phyloP scores from a whole-genome alignment of 2,888 invertebrate species.

The Dioctria rufipes region DNA sequence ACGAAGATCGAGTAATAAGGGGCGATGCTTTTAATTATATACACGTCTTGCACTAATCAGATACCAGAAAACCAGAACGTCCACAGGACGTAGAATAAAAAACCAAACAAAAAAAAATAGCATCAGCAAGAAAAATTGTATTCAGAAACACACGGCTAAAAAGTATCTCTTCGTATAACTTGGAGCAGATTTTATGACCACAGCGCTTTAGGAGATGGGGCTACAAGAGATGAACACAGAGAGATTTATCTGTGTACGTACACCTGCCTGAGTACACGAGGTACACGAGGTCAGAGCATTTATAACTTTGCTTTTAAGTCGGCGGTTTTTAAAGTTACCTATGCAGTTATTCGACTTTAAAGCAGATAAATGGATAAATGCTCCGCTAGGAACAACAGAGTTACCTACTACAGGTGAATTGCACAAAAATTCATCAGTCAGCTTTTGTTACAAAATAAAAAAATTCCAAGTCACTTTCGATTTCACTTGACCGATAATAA shows the following conservation, averaged over 20 bases:
- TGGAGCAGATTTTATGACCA: conserved; percentile 20
- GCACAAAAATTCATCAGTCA: not conserved
- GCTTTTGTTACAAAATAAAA: not conserved
- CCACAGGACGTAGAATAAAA: not conserved
- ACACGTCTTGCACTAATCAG: conserved; percentile 45
- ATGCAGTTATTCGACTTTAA: not conserved
- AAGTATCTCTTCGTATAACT: not conserved
- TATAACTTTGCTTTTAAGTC: not conserved
- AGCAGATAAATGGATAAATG: not conserved
- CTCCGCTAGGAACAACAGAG: not conserved
- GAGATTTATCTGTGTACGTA: conserved; percentile 34
- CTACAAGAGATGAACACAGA: not conserved
- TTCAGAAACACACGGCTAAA: not conserved
- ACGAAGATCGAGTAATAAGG: conserved; percentile 19
- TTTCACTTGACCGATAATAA: not conserved
- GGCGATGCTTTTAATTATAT: conserved; percentile 47
- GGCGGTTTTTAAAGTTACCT: not conserved
- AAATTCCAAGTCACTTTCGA: not conserved
- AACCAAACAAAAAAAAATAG: not conserved
- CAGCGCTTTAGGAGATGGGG: not conserved
- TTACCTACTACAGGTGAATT: not conserved
- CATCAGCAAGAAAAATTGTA: not conserved
- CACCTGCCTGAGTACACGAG: conserved; percentile 14
- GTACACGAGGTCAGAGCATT: conserved; percentile 11
- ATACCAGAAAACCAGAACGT: conserved; percentile 27